phyloP scores from a whole-genome alignment of 2,888 invertebrate genomes.

The Nasonovia ribisnigri region DNA sequence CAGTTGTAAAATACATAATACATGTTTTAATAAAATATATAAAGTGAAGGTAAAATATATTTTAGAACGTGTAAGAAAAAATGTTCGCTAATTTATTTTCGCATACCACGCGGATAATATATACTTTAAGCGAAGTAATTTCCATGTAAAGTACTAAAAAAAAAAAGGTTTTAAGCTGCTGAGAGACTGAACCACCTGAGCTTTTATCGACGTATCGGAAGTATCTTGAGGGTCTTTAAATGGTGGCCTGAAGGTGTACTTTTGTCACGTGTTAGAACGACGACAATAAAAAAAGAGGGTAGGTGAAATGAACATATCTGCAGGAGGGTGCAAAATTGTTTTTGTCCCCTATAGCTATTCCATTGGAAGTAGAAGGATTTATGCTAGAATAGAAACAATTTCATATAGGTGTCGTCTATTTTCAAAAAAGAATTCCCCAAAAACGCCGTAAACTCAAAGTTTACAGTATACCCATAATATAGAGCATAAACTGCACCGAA shows the following conservation, averaged over 20 bases:
- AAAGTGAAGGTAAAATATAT: background rate
- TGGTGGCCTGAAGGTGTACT: conserved; percentile 29
- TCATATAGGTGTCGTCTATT: conserved; percentile 18
- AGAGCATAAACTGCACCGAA: conserved; percentile 15
- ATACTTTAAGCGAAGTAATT: conserved; percentile 6
- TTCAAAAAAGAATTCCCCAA: background rate
- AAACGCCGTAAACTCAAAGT: conserved; percentile 27
- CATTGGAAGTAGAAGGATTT: conserved; percentile 47
- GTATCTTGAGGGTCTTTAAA: conserved; percentile 48
- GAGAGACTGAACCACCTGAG: conserved; percentile 33
- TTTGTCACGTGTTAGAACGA: background rate
- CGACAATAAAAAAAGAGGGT: conserved; percentile 40
- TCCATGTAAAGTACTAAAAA: conserved; percentile 22
- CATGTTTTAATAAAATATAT: conserved; percentile 13
- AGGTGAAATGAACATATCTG: conserved; percentile 46
- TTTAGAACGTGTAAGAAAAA: background rate
- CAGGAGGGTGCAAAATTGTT: conserved; percentile 51
- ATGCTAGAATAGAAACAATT: conserved; percentile 27
- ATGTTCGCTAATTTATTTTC: conserved; percentile 24
- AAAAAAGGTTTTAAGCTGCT: background rate
- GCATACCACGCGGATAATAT: background rate
- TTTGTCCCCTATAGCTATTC: conserved; percentile 50
- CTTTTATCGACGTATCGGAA: conserved; percentile 47
- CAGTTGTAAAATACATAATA: background rate
- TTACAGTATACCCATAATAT: background rate